Conservation (phyloP, 2,888 invertebrate species). For the Coenonympha glycerion region DNA sequence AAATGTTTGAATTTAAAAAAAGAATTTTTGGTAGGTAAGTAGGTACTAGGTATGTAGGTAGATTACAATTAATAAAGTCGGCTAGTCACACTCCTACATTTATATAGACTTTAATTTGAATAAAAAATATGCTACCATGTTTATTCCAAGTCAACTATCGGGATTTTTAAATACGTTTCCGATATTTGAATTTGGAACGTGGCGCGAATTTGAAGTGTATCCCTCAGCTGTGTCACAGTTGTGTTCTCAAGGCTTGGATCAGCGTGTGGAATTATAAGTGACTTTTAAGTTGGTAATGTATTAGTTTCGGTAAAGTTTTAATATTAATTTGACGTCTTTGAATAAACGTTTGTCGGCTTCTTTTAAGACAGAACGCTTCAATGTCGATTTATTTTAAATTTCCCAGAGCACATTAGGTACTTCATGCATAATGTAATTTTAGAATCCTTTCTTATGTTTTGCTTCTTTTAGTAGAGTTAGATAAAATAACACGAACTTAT, state of each 20-base stretch:
- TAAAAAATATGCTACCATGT: background rate
- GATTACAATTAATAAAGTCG: background rate
- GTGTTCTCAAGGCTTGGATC: constrained; percentile 2
- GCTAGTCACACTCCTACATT: too few relatives aligned
- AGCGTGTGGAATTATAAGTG: background rate
- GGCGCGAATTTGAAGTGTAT: constrained; percentile 18
- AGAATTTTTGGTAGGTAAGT: too few relatives aligned
- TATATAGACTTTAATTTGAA: background rate
- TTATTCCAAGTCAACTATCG: constrained; percentile 9
- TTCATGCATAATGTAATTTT: too few relatives aligned
- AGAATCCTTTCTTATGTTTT: too few relatives aligned
- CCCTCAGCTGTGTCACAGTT: constrained; percentile 4
- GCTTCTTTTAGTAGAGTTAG: too few relatives aligned
- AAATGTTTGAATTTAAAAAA: too few relatives aligned
- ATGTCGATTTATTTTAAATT: background rate
- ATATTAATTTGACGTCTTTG: background rate
- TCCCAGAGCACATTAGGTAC: too few relatives aligned
- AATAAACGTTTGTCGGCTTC: background rate
- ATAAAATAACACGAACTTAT: too few relatives aligned
- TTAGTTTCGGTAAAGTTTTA: background rate
- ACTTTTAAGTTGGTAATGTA: background rate
- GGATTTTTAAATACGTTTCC: constrained; percentile 26
- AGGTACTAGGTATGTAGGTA: background rate
- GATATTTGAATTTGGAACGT: constrained; percentile 26
- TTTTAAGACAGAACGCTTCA: background rate